A percentile compares a stretch with the other conserved stretches of the same genome.
Evolutionary conservation across 2,113 vertebrate genomes (phyloP).

Genomic region (Gavialis gangeticus): DNA sequence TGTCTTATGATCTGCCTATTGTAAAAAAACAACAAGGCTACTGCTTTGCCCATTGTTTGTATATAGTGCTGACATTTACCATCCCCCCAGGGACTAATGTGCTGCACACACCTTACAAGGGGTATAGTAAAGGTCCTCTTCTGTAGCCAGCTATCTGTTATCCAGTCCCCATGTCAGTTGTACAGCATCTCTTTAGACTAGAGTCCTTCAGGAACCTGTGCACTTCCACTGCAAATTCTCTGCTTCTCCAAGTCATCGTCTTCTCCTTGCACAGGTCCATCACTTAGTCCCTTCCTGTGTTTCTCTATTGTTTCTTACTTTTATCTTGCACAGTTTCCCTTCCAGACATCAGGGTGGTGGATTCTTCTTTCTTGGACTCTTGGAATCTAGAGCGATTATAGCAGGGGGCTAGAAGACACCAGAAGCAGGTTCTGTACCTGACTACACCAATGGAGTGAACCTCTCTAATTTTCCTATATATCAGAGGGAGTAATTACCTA

Average conservation of each 20-base stretch:
- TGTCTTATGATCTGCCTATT: too few relatives aligned
- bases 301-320: not conserved
- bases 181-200: not conserved
- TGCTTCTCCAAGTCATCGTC: not conserved
- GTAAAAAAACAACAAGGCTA: too few relatives aligned
- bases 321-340: not conserved
- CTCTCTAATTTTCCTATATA: not conserved
- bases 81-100: too few relatives aligned
- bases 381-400: not conserved
- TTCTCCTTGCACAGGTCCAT: not conserved
- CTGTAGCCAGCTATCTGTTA: too few relatives aligned
- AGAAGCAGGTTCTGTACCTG: not conserved
- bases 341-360: not conserved
- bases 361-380: not conserved
- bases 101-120: too few relatives aligned
- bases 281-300: not conserved
- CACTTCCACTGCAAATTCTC: not conserved
- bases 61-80: too few relatives aligned
- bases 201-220: not conserved
- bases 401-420: not conserved
- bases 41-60: too few relatives aligned
- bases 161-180: not conserved
- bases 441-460: not conserved
- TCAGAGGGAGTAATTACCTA: not conserved
- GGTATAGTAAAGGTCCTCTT: too few relatives aligned